Evolutionary conservation across 2,113 vertebrate genomes (phyloP).

Genomic region (Burhinus bistriatus): DNA sequence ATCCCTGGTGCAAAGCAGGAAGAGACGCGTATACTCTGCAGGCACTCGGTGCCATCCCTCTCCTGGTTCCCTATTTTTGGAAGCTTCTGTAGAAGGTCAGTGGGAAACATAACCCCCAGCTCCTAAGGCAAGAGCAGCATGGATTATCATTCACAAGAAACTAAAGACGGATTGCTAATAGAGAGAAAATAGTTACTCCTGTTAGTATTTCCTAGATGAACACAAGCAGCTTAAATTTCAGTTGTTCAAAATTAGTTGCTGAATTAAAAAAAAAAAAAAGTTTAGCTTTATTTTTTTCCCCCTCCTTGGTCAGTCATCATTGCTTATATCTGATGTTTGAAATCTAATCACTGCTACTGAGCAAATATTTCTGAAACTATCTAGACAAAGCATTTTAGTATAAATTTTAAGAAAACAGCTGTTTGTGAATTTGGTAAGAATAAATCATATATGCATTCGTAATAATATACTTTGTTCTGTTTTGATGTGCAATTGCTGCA

Average conservation of each 20-base stretch:
- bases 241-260: conserved; percentile 40
- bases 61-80: conserved; percentile 44
- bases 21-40: fast-evolving
- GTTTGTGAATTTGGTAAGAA: background rate
- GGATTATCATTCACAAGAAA: conserved; percentile 58
- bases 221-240: conserved; percentile 25
- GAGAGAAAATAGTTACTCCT: conserved; percentile 45
- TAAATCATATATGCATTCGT: background rate
- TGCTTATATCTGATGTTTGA: background rate
- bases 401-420: background rate
- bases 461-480: background rate
- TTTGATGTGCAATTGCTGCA: background rate
- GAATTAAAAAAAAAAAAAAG: background rate
- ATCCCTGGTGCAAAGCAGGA: background rate
- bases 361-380: background rate
- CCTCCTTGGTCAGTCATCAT: background rate
- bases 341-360: background rate
- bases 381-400: background rate
- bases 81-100: conserved; percentile 51
- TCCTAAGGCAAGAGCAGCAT: conserved; percentile 44
- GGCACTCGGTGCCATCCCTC: background rate
- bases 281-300: background rate
- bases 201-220: conserved; percentile 52
- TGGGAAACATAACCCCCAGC: conserved; percentile 14
- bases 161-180: background rate